Evolutionary conservation across 1,140 invertebrate species (phyloP).

Genomic region (Heliconius hermathena): DNA sequence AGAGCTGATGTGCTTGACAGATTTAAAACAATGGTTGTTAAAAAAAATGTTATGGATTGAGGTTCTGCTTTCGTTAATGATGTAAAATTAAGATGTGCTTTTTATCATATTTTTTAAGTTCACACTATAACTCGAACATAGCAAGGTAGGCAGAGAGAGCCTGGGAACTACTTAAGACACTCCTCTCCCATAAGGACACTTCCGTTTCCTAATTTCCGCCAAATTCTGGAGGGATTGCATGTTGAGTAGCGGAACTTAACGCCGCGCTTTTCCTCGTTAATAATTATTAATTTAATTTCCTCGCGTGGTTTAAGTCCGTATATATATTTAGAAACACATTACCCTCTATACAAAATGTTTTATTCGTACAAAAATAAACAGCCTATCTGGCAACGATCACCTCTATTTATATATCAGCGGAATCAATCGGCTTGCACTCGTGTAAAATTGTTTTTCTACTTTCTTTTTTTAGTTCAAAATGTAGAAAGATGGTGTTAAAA

Average conservation of each 20-base stretch:
- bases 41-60: not conserved
- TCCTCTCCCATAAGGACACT: no score
- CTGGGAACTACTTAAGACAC: no score
- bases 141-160: no score
- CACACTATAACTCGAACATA: no score
- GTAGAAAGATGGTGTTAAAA: not conserved
- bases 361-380: conserved; percentile 33
- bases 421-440: conserved; percentile 19
- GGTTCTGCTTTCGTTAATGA: not conserved
- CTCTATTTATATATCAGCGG: conserved; percentile 22
- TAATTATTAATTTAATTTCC: no score
- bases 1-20: conserved; percentile 29
- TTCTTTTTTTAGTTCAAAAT: not conserved
- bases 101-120: no score
- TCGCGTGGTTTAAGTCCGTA: no score
- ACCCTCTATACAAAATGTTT: conserved; percentile 31
- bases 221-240: no score
- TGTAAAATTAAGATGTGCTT: not conserved
- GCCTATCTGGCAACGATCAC: conserved; percentile 34
- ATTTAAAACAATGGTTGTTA: conserved; percentile 29
- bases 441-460: not conserved
- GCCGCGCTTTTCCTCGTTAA: no score
- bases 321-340: conserved; percentile 32
- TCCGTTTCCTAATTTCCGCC: no score
- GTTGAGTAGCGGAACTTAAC: no score